phyloP scores from a whole-genome alignment of 2,888 invertebrate species.

The Branchinecta sandiegonensis region DNA sequence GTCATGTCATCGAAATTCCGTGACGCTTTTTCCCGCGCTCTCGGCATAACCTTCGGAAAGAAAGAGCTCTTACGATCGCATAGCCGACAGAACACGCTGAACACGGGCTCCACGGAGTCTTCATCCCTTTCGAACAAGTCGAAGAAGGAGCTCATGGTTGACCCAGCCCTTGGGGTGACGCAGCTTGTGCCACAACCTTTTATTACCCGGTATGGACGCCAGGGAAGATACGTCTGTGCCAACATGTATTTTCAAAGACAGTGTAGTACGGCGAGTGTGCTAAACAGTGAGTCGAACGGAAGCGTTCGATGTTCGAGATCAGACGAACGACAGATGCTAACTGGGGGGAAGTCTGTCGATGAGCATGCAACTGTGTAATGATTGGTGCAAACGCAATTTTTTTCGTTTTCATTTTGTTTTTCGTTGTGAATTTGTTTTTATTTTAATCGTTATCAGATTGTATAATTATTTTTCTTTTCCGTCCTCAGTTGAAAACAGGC shows the following conservation, averaged over 20 bases:
- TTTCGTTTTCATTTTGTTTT: too few relatives aligned
- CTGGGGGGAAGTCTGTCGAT: neutral
- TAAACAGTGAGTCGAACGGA: neutral
- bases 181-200: conserved; percentile 10
- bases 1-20: conserved; percentile 83
- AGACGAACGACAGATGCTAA: neutral
- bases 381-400: too few relatives aligned
- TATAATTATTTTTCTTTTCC: too few relatives aligned
- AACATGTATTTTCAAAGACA: neutral
- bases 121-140: conserved; percentile 21
- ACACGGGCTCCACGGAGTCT: conserved; percentile 41
- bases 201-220: conserved; percentile 12
- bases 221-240: conserved; percentile 4
- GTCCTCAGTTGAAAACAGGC: too few relatives aligned
- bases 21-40: conserved; percentile 55
- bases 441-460: too few relatives aligned
- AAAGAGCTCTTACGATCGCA: conserved; percentile 32
- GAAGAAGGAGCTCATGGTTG: neutral
- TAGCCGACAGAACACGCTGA: conserved; percentile 50
- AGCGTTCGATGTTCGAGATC: neutral
- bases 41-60: conserved; percentile 35
- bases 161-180: neutral
- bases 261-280: neutral
- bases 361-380: neutral
- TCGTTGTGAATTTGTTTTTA: too few relatives aligned